Conservation (phyloP, 2,797 vertebrate species). For the Tenualosa thibaudeaui region DNA sequence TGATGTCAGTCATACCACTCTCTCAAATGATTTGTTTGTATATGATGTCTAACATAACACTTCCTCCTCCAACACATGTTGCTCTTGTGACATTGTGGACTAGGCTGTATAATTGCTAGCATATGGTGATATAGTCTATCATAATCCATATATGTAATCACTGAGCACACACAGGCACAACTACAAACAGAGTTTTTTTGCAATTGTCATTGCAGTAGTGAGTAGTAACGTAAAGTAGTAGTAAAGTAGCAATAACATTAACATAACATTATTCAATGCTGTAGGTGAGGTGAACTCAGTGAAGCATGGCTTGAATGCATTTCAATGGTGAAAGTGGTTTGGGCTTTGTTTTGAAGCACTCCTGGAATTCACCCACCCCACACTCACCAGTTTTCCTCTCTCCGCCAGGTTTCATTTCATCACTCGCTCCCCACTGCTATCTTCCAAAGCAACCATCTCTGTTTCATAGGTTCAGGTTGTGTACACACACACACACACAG, state of each 20-base stretch:
- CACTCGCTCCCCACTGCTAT: background rate
- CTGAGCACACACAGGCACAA: background rate
- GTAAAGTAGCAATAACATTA: background rate
- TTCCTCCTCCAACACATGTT: conserved; percentile 25
- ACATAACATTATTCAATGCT: background rate
- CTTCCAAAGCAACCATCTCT: background rate
- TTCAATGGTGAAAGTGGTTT: background rate
- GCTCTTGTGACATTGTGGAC: background rate
- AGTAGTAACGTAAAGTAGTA: no score
- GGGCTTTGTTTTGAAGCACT: background rate
- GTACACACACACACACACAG: background rate
- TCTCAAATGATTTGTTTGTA: conserved; percentile 8
- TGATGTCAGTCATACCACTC: background rate
- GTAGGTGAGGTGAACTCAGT: background rate
- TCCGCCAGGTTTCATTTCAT: background rate
- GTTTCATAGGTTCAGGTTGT: background rate
- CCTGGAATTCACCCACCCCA: background rate
- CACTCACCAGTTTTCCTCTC: conserved; percentile 54
- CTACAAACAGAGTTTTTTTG: background rate
- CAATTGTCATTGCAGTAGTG: no score
- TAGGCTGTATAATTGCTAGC: background rate
- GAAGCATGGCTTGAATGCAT: background rate
- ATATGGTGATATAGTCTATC: background rate
- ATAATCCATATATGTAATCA: background rate
- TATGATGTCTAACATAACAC: conserved; percentile 34